Conservation (phyloP, 2,888 invertebrate genomes). For the Eledone cirrhosa region DNA sequence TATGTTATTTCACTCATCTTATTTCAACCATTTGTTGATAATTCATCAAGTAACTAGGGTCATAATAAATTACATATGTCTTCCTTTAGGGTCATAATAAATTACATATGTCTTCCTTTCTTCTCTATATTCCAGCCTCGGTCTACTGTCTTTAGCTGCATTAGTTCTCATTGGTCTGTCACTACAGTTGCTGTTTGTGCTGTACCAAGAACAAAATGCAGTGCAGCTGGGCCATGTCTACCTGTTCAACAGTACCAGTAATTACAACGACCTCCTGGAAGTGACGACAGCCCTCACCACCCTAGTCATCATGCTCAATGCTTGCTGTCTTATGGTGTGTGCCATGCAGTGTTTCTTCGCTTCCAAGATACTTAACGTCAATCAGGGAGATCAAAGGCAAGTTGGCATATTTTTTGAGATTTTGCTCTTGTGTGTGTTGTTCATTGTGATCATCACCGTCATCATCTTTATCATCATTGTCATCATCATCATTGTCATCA, state of each 20-base stretch:
- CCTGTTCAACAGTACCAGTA: constrained; percentile 38
- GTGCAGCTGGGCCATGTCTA: constrained; percentile 31
- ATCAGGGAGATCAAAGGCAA: constrained; percentile 79
- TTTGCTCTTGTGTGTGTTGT: background rate
- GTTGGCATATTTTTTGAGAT: constrained; percentile 17
- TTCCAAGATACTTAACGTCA: constrained; percentile 87
- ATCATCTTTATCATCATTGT: no score
- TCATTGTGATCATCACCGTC: background rate
- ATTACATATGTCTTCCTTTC: no score
- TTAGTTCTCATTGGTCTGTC: constrained; percentile 84
- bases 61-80: no score
- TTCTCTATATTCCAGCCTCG: constrained; percentile 72
- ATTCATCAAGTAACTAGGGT: no score
- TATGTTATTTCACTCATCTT: no score
- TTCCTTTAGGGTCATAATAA: no score
- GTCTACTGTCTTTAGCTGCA: constrained; percentile 85
- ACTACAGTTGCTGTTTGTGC: constrained; percentile 76
- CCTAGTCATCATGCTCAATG: constrained; percentile 85
- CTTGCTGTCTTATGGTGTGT: constrained; percentile 91
- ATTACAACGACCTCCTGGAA: constrained; percentile 82
- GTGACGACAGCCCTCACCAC: constrained; percentile 90
- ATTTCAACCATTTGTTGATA: no score
- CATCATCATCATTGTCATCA: background rate
- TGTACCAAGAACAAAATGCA: constrained; percentile 72
- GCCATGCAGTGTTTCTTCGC: constrained; percentile 94